Conservation (phyloP, 1,140 invertebrate genomes). For the Microplitis mediator region DNA sequence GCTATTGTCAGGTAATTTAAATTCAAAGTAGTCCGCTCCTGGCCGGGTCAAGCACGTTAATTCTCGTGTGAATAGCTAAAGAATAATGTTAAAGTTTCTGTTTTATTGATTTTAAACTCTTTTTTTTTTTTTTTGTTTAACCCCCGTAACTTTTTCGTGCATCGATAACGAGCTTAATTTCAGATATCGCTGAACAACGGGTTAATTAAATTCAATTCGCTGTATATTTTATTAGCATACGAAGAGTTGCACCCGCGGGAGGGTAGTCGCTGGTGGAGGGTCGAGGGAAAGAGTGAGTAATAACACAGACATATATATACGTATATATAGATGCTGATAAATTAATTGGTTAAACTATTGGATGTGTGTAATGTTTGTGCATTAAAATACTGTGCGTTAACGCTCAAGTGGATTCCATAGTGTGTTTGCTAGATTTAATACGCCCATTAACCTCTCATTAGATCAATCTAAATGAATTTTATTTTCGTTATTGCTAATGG, state of each 20-base stretch:
- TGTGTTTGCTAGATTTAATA: conserved; percentile 41
- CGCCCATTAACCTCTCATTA: conserved; percentile 42
- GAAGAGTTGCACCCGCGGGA: background rate
- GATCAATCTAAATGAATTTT: conserved; percentile 38
- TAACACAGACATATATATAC: background rate
- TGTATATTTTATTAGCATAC: background rate
- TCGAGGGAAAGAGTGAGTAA: background rate
- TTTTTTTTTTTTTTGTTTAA: too few species aligned
- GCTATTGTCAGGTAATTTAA: background rate
- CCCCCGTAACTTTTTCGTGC: background rate
- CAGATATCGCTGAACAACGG: background rate
- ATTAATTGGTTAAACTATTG: background rate
- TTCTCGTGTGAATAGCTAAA: background rate
- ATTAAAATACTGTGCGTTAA: background rate
- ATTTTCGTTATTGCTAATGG: conserved; percentile 22
- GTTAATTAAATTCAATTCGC: conserved; percentile 4
- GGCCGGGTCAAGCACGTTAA: background rate
- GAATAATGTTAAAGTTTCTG: background rate
- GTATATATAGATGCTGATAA: background rate
- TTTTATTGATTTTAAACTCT: background rate
- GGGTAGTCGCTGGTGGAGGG: background rate
- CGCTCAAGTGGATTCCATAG: conserved; percentile 6
- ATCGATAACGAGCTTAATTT: conserved; percentile 2
- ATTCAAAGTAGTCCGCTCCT: background rate
- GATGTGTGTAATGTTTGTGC: background rate